These are phyloP conservation scores for Bruchidius siliquastri DNA, from an alignment of 2,888 invertebrate species.

Conservation along the genomic window DNA sequence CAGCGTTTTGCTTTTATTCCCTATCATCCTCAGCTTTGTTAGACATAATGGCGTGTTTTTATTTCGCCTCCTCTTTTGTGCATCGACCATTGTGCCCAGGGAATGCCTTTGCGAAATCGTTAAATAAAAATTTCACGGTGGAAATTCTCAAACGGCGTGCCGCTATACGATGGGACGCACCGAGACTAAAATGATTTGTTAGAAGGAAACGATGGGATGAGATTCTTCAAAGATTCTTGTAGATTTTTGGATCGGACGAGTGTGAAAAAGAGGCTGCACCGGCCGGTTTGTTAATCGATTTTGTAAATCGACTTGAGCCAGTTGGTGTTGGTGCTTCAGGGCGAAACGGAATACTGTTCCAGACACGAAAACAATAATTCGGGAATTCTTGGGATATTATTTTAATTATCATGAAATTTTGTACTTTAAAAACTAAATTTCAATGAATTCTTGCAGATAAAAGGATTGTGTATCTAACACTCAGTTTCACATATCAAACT, in stretches of 20 bases:
- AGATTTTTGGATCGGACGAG: background rate
- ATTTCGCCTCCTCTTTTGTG: constrained; percentile 21
- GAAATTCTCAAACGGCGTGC: constrained; percentile 13
- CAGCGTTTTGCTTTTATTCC: constrained; percentile 14
- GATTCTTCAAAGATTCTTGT: background rate
- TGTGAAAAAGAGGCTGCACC: background rate
- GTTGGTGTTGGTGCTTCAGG: background rate
- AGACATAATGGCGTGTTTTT: constrained; percentile 21
- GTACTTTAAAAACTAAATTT: too few relatives aligned
- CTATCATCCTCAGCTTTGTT: constrained; percentile 17
- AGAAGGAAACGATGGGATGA: constrained; percentile 10
- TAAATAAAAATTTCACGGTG: constrained; percentile 26
- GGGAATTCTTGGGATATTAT: too few relatives aligned
- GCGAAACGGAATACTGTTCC: too few relatives aligned
- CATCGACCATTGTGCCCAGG: constrained; percentile 14
- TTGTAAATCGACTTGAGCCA: background rate
- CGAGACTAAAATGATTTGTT: constrained; percentile 11
- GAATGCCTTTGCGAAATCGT: constrained; percentile 24
- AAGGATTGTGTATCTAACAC: too few relatives aligned
- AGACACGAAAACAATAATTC: too few relatives aligned
- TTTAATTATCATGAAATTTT: too few relatives aligned
- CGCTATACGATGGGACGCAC: constrained; percentile 13
- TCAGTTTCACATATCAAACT: too few relatives aligned
- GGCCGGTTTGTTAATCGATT: background rate
- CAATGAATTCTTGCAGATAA: too few relatives aligned